Base-by-base conservation (phyloP, 2,888 invertebrate species). In the Lacanobia oleracea region DNA sequence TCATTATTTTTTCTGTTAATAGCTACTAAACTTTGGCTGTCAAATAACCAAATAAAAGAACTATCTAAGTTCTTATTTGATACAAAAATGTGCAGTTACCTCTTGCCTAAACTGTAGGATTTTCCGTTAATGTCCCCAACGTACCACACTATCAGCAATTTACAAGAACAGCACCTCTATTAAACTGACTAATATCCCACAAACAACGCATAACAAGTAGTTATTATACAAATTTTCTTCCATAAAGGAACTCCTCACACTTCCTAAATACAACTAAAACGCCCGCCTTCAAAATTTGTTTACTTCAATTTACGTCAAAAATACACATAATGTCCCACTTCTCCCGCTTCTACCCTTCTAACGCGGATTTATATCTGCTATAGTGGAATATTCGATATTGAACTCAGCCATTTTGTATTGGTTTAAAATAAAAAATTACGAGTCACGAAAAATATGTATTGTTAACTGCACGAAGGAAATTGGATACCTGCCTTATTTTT, bases 281-380 rank as follows among this genome's bases (percentile, higher is more conserved):
- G 43, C 50, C 57, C 63, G 45, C 60, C 40, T n/a, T 61, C 18
- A 54, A 60, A 81, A 64, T 81, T 54, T 67, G 71, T 81, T 77
- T 71, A 72, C 67, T 61, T 66, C 54, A 77, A 80, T 80, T 77
- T 80, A 66, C 48, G 54, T 56, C 56, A 67, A 72, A 77, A 67
- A 73, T 72, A 73, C 67, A 73, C 67, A 54, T 48, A 54, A 77
- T 67, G 33, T 53, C 23, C 45, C 54, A 54, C 16, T 53, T 72
- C 7, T 45, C 45, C 33, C 21, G 8, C 16, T 48, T 56, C 37
- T n/a, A 61, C 70, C 21, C n/a, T 57, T 56, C 23, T 37, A 65
- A 68, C 54, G 62, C 27, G 75, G 54, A 68, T 71, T 68, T 72
- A 43, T 54, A 66, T 59, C 45, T 57, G 67, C 40, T 71, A 43